phyloP scores from a whole-genome alignment of 2,113 vertebrate species.

The Gallinago jamesoni region DNA sequence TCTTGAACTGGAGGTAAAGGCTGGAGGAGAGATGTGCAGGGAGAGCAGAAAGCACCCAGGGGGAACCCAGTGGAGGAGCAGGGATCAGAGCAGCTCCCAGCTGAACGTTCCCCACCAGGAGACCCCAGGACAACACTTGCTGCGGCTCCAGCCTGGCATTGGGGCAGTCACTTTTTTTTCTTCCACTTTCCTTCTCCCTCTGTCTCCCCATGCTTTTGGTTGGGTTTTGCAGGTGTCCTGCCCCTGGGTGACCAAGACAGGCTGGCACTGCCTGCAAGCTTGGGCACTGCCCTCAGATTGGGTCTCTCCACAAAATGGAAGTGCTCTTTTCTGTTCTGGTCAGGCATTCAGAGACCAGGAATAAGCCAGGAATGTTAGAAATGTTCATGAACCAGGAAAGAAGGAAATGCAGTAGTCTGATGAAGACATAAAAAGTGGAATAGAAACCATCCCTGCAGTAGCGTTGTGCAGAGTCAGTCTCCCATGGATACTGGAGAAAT shows the following conservation, averaged over 20 bases:
- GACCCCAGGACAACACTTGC: neutral
- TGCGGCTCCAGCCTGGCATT: neutral
- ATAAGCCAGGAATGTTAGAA: neutral
- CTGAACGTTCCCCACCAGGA: neutral
- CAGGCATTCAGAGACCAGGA: neutral
- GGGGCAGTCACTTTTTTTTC: neutral
- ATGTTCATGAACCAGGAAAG: neutral
- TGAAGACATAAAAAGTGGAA: neutral
- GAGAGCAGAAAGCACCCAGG: neutral
- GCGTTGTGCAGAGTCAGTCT: neutral
- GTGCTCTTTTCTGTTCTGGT: neutral
- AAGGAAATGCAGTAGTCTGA: neutral
- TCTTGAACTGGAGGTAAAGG: neutral
- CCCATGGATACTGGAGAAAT: neutral
- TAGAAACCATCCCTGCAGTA: neutral
- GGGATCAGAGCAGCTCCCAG: neutral
- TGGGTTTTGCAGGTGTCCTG: neutral
- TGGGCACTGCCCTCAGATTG: neutral
- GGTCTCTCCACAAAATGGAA: neutral
- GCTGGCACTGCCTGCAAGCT: neutral
- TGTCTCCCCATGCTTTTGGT: neutral
- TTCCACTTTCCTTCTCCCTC: neutral
- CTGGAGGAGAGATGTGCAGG: neutral
- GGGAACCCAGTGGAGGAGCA: neutral
- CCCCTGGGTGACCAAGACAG: neutral